A percentile compares a stretch with the other conserved stretches of the same genome.
phyloP scores from a whole-genome alignment of 1,140 invertebrate genomes.

The Bombus balteatus region DNA sequence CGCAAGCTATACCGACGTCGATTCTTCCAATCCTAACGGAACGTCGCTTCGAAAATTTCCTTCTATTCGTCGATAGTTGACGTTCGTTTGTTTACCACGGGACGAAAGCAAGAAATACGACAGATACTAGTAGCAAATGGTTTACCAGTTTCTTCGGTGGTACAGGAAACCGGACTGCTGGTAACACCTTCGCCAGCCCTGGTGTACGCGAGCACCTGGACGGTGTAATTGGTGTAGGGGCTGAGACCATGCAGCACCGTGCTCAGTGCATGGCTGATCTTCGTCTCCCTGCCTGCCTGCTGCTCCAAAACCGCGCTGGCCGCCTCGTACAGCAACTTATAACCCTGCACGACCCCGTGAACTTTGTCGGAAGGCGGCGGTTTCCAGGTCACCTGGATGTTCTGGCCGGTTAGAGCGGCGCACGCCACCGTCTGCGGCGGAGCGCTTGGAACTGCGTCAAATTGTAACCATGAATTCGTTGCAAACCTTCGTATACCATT shows the following conservation, averaged over 20 bases:
- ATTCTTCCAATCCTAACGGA: too few species aligned
- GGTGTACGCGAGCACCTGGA: constrained; percentile 91
- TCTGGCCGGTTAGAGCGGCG: constrained; percentile 86
- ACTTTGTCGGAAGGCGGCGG: constrained; percentile 87
- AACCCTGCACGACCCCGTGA: constrained; percentile 91
- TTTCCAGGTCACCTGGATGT: constrained; percentile 90
- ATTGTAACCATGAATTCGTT: constrained; percentile 52
- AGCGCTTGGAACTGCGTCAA: constrained; percentile 85
- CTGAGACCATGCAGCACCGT: constrained; percentile 85
- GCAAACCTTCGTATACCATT: background rate
- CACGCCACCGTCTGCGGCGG: constrained; percentile 87
- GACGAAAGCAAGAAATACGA: background rate
- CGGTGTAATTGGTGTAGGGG: constrained; percentile 89
- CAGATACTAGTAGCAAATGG: background rate
- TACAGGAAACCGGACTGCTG: constrained; percentile 87
- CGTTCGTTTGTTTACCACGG: background rate
- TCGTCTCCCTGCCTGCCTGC: constrained; percentile 83
- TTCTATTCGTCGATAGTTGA: background rate
- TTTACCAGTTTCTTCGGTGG: constrained; percentile 88
- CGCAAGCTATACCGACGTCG: background rate
- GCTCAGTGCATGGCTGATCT: constrained; percentile 83
- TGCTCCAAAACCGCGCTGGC: constrained; percentile 72
- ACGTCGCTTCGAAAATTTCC: background rate
- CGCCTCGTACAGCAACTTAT: constrained; percentile 90
- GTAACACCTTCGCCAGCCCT: constrained; percentile 89